Percentiles rank a stretch among this genome's conserved stretches.
Evolutionary conservation across 2,888 invertebrate species (phyloP).

Genomic region (Hyles lineata): DNA sequence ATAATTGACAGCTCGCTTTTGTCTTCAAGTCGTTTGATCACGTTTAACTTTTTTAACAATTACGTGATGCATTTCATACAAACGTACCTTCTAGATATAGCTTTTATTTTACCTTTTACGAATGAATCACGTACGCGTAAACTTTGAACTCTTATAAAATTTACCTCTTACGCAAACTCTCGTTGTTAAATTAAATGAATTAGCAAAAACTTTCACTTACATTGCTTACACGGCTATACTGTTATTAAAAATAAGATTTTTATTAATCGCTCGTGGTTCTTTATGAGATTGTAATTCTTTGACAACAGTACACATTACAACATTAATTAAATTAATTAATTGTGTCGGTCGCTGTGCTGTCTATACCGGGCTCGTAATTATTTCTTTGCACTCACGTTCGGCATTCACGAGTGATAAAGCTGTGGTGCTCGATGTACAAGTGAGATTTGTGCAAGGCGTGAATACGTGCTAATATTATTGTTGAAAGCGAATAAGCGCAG

Average conservation of each 20-base stretch:
- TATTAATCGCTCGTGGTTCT: conserved; percentile 35
- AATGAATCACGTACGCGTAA: conserved; percentile 2
- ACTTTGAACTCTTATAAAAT: conserved; percentile 18
- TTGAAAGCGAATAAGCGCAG: conserved; percentile 48
- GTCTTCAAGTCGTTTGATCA: background rate
- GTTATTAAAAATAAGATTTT: conserved; percentile 50
- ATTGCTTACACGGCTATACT: conserved; percentile 57
- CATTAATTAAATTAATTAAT: conserved; percentile 36
- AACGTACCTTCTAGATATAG: background rate
- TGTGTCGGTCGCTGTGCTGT: conserved; percentile 30
- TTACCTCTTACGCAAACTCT: conserved; percentile 4
- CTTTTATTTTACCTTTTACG: conserved; percentile 7
- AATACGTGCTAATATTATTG: conserved; percentile 39
- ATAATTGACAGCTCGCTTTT: background rate
- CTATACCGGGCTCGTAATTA: background rate
- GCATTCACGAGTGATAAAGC: background rate
- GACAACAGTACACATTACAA: conserved; percentile 2
- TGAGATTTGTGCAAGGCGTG: conserved; percentile 42
- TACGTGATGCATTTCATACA: conserved; percentile 1
- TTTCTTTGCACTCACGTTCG: conserved; percentile 11
- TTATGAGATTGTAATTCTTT: conserved; percentile 22
- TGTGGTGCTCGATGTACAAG: conserved; percentile 42
- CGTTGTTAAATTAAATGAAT: conserved; percentile 28
- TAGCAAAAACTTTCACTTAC: conserved; percentile 54
- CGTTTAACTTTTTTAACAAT: background rate